Evolutionary conservation across 2,797 vertebrate genomes (phyloP).

Genomic region (Ctenosaura bakeri): DNA sequence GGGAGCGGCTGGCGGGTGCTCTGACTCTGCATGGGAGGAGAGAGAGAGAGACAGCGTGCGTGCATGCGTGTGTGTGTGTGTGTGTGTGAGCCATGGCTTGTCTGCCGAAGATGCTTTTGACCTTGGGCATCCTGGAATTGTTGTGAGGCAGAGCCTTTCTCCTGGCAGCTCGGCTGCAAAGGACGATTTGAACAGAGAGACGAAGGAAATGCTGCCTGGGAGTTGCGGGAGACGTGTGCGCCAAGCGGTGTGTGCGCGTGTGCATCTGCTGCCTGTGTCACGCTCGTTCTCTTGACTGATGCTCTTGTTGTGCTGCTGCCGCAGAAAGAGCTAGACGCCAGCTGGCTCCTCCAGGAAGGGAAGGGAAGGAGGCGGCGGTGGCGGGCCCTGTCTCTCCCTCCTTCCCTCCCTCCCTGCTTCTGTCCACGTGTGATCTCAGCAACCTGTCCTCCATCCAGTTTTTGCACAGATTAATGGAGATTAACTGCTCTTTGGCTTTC

Average conservation of each 20-base stretch:
- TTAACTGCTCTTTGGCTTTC: neutral
- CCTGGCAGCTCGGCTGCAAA: slow-evolving; percentile 3
- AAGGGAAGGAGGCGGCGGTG: too few species aligned
- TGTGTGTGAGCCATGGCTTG: neutral
- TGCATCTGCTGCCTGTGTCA: neutral
- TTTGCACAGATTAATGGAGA: slow-evolving; percentile 8
- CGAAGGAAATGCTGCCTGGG: neutral
- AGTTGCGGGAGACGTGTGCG: too few species aligned
- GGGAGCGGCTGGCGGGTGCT: neutral
- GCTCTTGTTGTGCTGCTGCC: neutral
- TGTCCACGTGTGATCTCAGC: too few species aligned
- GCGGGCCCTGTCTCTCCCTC: too few species aligned
- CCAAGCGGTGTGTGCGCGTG: neutral
- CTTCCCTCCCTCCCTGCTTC: too few species aligned
- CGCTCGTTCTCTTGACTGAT: neutral
- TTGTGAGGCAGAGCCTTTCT: neutral
- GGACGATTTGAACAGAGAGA: neutral
- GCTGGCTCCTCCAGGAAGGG: too few species aligned
- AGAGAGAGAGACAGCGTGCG: too few species aligned
- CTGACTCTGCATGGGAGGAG: neutral
- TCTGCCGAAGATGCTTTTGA: neutral
- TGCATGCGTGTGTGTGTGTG: too few species aligned
- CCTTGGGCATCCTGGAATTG: neutral
- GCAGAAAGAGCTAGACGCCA: neutral
- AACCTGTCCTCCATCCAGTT: neutral